Conservation (phyloP, 2,797 vertebrate species). For the Poecilia velifera region DNA sequence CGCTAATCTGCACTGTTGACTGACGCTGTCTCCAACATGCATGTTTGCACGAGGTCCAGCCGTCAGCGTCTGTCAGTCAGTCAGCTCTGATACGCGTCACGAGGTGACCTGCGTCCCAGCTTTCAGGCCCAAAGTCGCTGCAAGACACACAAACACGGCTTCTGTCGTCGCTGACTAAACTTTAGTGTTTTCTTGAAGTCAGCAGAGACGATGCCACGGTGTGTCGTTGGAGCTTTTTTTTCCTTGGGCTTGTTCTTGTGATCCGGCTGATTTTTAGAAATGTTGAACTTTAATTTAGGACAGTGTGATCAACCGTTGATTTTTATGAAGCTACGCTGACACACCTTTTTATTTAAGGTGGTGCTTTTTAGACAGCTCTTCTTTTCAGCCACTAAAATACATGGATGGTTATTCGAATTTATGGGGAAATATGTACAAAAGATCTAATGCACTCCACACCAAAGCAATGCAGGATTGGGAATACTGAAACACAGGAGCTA, state of each 20-base stretch:
- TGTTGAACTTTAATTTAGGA: background rate
- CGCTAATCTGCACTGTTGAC: constrained; percentile 63
- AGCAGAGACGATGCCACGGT: constrained; percentile 21
- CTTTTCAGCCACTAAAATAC: background rate
- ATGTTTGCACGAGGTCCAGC: constrained; percentile 66
- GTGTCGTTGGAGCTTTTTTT: constrained; percentile 10
- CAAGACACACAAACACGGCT: constrained; percentile 49
- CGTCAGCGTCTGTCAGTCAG: constrained; percentile 75
- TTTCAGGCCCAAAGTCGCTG: constrained; percentile 40
- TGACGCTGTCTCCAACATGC: constrained; percentile 64
- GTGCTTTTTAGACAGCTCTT: background rate
- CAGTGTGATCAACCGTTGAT: background rate
- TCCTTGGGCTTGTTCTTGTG: background rate
- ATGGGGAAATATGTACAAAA: background rate
- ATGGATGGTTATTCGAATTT: background rate
- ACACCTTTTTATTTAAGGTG: background rate
- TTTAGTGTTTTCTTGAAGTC: constrained; percentile 29
- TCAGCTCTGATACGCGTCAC: constrained; percentile 74
- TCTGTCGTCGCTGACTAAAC: constrained; percentile 42
- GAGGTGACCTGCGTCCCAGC: constrained; percentile 30
- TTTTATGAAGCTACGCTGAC: background rate
- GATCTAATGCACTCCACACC: background rate
- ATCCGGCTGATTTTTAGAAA: background rate
- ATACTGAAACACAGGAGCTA: background rate
- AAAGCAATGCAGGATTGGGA: background rate